A percentile compares a stretch with the other conserved stretches of the same genome.
phyloP scores from a whole-genome alignment of 2,888 invertebrate genomes.

The Lycaena phlaeas region DNA sequence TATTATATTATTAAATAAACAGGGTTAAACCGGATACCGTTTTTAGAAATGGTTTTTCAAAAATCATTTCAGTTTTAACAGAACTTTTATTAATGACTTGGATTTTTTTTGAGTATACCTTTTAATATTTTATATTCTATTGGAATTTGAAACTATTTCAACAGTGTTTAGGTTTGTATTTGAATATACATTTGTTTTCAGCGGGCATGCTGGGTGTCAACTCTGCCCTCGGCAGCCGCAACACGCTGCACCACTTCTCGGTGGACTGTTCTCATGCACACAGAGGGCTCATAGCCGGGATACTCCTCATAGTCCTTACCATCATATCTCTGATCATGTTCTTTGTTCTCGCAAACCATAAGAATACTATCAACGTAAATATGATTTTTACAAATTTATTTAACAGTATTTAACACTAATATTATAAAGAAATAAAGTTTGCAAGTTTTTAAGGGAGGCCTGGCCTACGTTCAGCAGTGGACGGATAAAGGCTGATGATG shows the following conservation, averaged over 20 bases:
- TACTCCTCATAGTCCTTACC: constrained; percentile 84
- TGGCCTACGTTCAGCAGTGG: too few species aligned
- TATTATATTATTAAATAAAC: too few species aligned
- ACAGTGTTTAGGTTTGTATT: neutral
- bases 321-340: constrained; percentile 92
- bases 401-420: too few species aligned
- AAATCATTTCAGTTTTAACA: too few species aligned
- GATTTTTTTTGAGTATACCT: too few species aligned
- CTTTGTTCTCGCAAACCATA: constrained; percentile 83
- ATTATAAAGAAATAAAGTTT: too few species aligned
- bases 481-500: too few species aligned
- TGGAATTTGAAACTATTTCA: neutral
- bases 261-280: constrained; percentile 90
- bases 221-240: constrained; percentile 52
- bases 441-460: too few species aligned
- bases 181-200: constrained; percentile 31
- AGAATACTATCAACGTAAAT: constrained; percentile 69
- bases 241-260: constrained; percentile 77
- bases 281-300: constrained; percentile 82
- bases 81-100: too few species aligned
- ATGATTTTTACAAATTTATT: constrained; percentile 1
- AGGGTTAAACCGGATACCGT: too few species aligned
- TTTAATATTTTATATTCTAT: neutral
- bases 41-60: too few species aligned
- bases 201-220: constrained; percentile 71